Base-by-base conservation (phyloP, 1,140 invertebrate genomes). In the Drosophila tani region DNA sequence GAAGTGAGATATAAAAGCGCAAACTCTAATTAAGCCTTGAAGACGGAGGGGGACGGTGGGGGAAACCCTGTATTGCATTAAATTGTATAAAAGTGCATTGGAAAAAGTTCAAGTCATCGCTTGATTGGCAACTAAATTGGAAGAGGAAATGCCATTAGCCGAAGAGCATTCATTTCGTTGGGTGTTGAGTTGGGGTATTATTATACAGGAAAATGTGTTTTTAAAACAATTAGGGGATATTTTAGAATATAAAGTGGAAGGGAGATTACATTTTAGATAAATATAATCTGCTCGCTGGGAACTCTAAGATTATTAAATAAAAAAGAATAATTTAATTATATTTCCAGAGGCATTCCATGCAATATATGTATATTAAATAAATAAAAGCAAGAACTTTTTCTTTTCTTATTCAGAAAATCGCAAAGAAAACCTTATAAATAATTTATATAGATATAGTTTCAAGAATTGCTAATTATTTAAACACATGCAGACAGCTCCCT, bases 1-100 rank as follows among this genome's bases (percentile, higher is more conserved):
- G 81, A 84, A 84, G 80, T 81, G 77, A 60, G 47, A 65, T 74
- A 84, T 84, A 84, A 81, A 84, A 81, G 64, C 67, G 67, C 77
- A 81, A 69, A 68, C 67, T 85, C 75, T 84, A 84, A 85, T 84
- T 73, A 81, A 73, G 79, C 62, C 63, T 69, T 59, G 50, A 79
- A 83, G 75, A 43, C 43, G 53, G 14, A 27, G 12, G 32, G 17
- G 17, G 17, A 3, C 6, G 19, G 19, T 5, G 2, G n/a, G 47
- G 24, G 57, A 57, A 24, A 12, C 53, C 47, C 46, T 41, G 53
- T 45, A 57, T 68, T 81, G 35, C 45, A 68, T 74, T 75, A 65
- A 82, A 60, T 66, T 69, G 68, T 78, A 75, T 78, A 67, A 69
- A 71, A 81, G 55, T 81, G 81, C 62, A 56, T 41, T 41, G 66